Base-by-base conservation (phyloP, 2,888 invertebrate species). In the Agrypnus murinus region DNA sequence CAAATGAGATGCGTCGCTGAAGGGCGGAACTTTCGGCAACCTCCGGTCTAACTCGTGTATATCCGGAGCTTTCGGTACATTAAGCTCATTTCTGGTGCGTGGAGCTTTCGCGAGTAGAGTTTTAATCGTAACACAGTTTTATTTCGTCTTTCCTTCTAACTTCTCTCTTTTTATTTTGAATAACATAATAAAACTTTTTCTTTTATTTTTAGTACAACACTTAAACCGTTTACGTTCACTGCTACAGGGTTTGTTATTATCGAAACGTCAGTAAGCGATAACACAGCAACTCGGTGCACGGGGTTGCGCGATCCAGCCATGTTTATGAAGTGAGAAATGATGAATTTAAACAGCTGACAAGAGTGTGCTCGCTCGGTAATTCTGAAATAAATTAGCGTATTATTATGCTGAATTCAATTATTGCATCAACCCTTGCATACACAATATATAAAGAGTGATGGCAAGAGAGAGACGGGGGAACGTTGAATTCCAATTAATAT, bases 401-500 rank as follows among this genome's bases (percentile, higher is more conserved):
- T 63, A 63, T 63, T 63, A 63, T 53, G 63, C 50, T 63, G 63
- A 53, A 50, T 40, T 50, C 50, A 63, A 63, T 65, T 65, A 45
- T 25, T 62, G 67, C 25, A 68, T 5, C 34, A 19, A 40, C 25
- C 50, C 25, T 60, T 60, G 63, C 63, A 68, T 43, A 53, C 62
- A 60, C 55, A 43, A n/a, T n/a, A n/a, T n/a, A n/a, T n/a, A n/a
- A n/a, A n/a, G n/a, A n/a, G n/a, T n/a, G n/a, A n/a, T n/a, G n/a
- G n/a, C n/a, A n/a, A n/a, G n/a, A n/a, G 25, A 62, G 46, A 25
- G 25, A 25, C 3, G 5, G 25, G 5, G 25, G 5, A 5, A 2
- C 25, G 9, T 31, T 55, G 50, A 60, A 68, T 45, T 62, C 40
- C 57, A 69, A 71, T 71, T 66, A 60, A 71, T 71, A 66, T 66